A percentile compares a stretch with the other conserved stretches of the same genome.
Evolutionary conservation across 2,113 vertebrate species (phyloP).

Genomic region (Triplophysa tibetana): DNA sequence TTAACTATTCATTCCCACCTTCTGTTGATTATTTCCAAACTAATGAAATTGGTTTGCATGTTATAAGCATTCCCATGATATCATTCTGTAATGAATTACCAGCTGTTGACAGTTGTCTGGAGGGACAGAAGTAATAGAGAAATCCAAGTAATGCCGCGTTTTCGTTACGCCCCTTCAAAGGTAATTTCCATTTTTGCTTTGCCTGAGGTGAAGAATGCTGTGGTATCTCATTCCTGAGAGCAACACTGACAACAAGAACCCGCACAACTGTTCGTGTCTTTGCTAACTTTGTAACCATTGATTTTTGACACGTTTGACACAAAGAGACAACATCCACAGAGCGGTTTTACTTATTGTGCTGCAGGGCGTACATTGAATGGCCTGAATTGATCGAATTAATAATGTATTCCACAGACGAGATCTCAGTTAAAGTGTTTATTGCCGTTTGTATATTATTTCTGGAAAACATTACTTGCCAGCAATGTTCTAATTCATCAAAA

Average conservation of each 20-base stretch:
- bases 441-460: conserved; percentile 17
- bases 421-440: conserved; percentile 1
- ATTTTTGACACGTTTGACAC: conserved; percentile 57
- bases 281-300: conserved; percentile 64
- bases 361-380: conserved; percentile 58
- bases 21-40: conserved; percentile 23
- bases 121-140: conserved; percentile 36
- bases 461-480: neutral
- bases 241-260: conserved; percentile 53
- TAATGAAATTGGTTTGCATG: conserved; percentile 38
- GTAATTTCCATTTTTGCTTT: neutral
- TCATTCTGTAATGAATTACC: conserved; percentile 28
- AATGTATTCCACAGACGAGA: neutral
- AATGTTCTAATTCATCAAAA: conserved; percentile 23
- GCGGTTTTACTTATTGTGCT: conserved; percentile 39
- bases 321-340: conserved; percentile 55
- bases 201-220: conserved; percentile 3
- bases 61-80: conserved; percentile 27
- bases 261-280: conserved; percentile 54
- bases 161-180: conserved; percentile 19
- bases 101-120: conserved; percentile 46
- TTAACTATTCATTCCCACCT: neutral
- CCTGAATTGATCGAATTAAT: conserved; percentile 51
- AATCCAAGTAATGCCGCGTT: conserved; percentile 29
- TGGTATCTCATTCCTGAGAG: conserved; percentile 32